Base-by-base conservation (phyloP, 2,113 vertebrate species). In the Alligator sinensis region DNA sequence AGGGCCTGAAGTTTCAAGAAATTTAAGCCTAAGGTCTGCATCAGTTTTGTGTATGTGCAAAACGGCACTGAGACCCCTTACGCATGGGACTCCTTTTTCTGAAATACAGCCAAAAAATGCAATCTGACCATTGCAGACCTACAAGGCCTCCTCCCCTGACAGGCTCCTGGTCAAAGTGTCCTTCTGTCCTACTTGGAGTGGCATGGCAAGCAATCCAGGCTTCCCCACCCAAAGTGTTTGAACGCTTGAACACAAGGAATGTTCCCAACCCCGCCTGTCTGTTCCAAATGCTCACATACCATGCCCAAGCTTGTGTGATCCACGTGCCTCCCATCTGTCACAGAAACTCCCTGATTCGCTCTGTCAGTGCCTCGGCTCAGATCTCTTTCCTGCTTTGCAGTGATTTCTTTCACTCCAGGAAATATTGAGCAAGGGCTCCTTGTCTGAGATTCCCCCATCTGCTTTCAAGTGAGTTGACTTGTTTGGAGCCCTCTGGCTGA, bases 401-500 rank as follows among this genome's bases (percentile, higher is more conserved):
- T 57, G 54, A 13, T 76, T 79, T 8, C 0, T 0, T 80, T 80
- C 47, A 8, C 34, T 86, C 34, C 19, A 77, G 83, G 83, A 77
- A 86, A 57, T 0, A 0, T 55, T 88, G 62, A 82, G 82, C 68
- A 82, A 89, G 90, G 61, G 60, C 18, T 61, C 30, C 68, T 61
- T 17, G 13, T 87, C 68, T 47, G 86, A 91, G 30, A 5, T 84
- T 92, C 72, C 80, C 62, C 76, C 77, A 38, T 47, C 28, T 47
- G 55, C 76, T 91, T 63, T 79, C 79, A 84, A 90, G 57, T n/a
- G 1, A 0, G 2, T 8, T 25, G 54, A 68, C 78, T 90, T 85
- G 84, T 68, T 84, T 89, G 68, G 74, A 74, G 90, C 19, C 89
- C 88, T 58, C 80, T 72, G 88, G 79, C 88, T 94, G 86, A 77